Evolutionary conservation across 2,888 invertebrate genomes (phyloP).

Genomic region (Dryococelus australis): DNA sequence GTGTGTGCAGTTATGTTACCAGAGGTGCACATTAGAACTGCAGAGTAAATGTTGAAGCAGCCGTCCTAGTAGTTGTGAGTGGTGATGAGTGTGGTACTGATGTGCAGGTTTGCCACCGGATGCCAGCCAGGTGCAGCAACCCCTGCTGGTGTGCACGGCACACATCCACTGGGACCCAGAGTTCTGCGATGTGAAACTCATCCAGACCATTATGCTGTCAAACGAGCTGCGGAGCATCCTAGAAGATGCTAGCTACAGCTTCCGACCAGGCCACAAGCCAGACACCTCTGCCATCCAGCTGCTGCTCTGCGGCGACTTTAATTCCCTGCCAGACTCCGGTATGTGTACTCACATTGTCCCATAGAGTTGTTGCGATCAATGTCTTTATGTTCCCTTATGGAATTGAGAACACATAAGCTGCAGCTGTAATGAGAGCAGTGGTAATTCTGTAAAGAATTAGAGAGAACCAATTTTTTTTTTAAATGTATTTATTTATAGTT

Average conservation of each 20-base stretch:
- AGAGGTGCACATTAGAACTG: too few relatives aligned
- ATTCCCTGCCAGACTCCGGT: constrained; percentile 97
- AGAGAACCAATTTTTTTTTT: too few relatives aligned
- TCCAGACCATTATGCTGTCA: constrained; percentile 99
- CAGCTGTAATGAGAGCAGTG: too few relatives aligned
- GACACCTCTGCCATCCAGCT: constrained; percentile 86
- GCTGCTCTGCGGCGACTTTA: constrained; percentile 96
- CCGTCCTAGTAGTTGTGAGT: too few relatives aligned
- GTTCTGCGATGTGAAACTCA: constrained; percentile 98
- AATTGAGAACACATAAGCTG: too few relatives aligned
- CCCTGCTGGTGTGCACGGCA: constrained; percentile 94
- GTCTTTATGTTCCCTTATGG: too few relatives aligned
- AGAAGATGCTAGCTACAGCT: constrained; percentile 84
- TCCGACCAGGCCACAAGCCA: constrained; percentile 74
- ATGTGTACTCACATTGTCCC: constrained; percentile 45
- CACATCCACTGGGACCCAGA: constrained; percentile 99
- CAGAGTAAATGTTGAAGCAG: too few relatives aligned
- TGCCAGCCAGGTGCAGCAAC: constrained; percentile 78
- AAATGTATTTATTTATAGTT: too few relatives aligned
- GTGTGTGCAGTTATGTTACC: too few relatives aligned
- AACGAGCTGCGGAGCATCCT: constrained; percentile 89
- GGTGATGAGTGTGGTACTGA: not conserved
- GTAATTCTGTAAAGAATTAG: too few relatives aligned
- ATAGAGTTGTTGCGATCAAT: too few relatives aligned
- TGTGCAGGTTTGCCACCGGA: constrained; percentile 74